Evolutionary conservation across 2,113 vertebrate genomes (phyloP), one percentile per base, ranked within the genome.

Genomic region (Garra rufa): DNA sequence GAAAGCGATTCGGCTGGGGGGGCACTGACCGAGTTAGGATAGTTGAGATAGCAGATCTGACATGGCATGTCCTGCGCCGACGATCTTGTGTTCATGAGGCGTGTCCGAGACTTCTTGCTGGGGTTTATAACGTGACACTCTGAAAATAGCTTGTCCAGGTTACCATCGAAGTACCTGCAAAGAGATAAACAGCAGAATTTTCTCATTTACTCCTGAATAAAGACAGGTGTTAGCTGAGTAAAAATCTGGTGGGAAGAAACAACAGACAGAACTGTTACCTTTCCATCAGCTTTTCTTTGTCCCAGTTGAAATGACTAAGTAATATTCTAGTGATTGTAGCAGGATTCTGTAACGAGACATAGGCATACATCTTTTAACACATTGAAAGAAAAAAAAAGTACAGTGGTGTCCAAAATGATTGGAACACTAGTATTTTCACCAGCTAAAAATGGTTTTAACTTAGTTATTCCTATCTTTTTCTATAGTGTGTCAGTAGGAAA

Each of bases 251-350:
- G 44, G 46, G 21, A 65, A 3, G 2, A 34, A 81, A 55, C 4
- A 83, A 26, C n/a, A 19, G 21, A 15, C 63, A 9, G 70, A 6
- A 76, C 43, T 82, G 92, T 95, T 95, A 96, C 98, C 98, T 97
- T 94, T 99, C 98, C 98, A 99, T 99, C 84, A 99, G 96, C 93
- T 99, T 99, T 93, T 99, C 98, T 92, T 99, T 99, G 93, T 99
- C 98, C 98, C 98, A 99, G 93, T 99, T 99, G 95, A 99, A 99
- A 95, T 99, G 98, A 95, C 98, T 99, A 93, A 99, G 97, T 90
- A 99, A 96, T 95, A 99, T 99, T 94, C 98, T 96, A 80, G 98
- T 99, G 90, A 99, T 99, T 87, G 98, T 99, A 71, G 97, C 98
- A 91, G 98, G 98, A 93, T 99, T 99, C 98, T 99, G 87, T 73